phyloP scores from a whole-genome alignment of 53 echinoderm and acorn worm genomes.

The Holothuria scabra region DNA sequence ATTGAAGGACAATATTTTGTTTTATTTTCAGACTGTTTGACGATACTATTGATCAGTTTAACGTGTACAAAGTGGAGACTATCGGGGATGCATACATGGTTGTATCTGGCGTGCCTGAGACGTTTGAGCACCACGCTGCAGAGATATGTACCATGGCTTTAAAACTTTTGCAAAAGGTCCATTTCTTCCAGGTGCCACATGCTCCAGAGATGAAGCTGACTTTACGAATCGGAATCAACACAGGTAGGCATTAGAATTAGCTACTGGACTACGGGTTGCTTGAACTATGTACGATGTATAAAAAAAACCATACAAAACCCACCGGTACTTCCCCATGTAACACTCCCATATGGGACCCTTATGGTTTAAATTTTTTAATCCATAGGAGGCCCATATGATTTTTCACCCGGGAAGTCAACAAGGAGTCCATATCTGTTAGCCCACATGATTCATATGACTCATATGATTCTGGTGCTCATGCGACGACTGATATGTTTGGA shows the following conservation, averaged over 20 bases:
- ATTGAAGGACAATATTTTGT: background rate
- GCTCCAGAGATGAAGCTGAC: constrained; percentile 17
- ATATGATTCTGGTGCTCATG: no score
- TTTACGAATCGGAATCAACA: constrained; percentile 62
- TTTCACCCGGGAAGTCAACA: no score
- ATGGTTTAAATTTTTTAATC: no score
- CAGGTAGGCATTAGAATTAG: constrained; percentile 40
- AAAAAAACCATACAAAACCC: no score
- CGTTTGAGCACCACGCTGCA: constrained; percentile 50
- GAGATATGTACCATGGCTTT: constrained; percentile 66
- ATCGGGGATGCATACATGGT: constrained; percentile 79
- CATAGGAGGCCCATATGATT: no score
- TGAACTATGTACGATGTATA: no score
- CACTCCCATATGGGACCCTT: no score
- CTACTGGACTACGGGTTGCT: no score
- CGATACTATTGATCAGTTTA: constrained; percentile 57
- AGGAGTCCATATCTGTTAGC: no score
- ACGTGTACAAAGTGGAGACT: constrained; percentile 71
- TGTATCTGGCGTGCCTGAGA: constrained; percentile 63
- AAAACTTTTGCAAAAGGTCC: constrained; percentile 43
- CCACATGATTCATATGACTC: no score
- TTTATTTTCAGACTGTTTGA: constrained; percentile 54
- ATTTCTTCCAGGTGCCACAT: constrained; percentile 43
- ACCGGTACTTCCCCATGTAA: no score
- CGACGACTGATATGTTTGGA: no score